Evolutionary conservation across 2,888 invertebrate species (phyloP).

Genomic region (Mythimna lalbum): DNA sequence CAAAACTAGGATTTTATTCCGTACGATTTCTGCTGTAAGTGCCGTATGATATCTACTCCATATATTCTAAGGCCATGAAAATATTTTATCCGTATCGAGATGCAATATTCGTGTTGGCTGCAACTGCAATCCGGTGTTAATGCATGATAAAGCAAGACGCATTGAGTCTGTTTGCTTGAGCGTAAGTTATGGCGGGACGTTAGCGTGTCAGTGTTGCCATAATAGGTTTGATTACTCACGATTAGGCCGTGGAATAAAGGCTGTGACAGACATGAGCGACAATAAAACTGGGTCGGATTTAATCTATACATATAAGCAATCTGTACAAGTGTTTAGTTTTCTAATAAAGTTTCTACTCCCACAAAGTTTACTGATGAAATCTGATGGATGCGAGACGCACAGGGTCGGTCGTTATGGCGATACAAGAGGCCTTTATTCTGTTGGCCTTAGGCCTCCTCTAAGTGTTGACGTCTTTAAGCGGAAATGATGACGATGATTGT

Average conservation of each 20-base stretch:
- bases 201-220: slow-evolving; percentile 17
- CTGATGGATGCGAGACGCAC: no score
- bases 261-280: background rate
- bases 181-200: slow-evolving; percentile 23
- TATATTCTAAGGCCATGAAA: slow-evolving; percentile 14
- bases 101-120: slow-evolving; percentile 30
- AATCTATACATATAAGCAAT: background rate
- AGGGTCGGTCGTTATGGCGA: no score
- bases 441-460: no score
- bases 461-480: no score
- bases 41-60: background rate
- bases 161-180: slow-evolving; percentile 15
- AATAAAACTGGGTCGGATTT: background rate
- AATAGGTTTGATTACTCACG: slow-evolving; percentile 18
- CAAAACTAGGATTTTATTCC: background rate
- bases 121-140: slow-evolving; percentile 18
- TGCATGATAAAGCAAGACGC: slow-evolving; percentile 37
- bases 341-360: no score
- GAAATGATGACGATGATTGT: no score
- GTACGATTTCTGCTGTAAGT: background rate
- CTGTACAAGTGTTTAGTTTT: no score
- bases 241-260: slow-evolving; percentile 2
- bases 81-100: slow-evolving; percentile 35
- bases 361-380: no score
- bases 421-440: no score